Percentiles rank a stretch among this genome's conserved stretches.
Conservation (phyloP, 2,888 invertebrate genomes). For the Nephrotoma guestfalica region DNA sequence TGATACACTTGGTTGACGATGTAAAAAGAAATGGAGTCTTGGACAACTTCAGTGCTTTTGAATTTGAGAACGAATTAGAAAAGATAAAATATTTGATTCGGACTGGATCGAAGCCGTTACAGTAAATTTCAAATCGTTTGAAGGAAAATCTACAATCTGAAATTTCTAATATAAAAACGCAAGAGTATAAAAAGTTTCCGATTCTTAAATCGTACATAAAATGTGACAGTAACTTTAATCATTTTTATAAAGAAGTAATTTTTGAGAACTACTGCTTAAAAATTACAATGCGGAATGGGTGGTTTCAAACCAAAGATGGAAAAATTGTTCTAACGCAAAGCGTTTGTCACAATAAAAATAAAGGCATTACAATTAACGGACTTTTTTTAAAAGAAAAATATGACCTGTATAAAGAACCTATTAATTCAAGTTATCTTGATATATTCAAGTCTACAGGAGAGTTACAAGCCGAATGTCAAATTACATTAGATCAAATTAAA, state of each 20-base stretch:
- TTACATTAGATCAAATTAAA: neutral
- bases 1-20: neutral
- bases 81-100: neutral
- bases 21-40: neutral
- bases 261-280: neutral
- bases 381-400: neutral
- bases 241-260: neutral
- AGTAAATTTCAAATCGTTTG: neutral
- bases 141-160: neutral
- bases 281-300: neutral
- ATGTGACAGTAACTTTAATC: neutral
- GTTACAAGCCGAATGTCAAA: neutral
- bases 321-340: neutral
- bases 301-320: neutral
- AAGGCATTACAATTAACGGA: neutral
- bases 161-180: neutral
- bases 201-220: neutral
- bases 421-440: neutral
- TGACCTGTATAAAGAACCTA: neutral
- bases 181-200: neutral
- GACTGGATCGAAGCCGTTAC: neutral
- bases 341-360: neutral
- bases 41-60: neutral
- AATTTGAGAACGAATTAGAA: neutral
- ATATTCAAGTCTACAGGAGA: neutral